These are phyloP conservation scores for Ceratina calcarata DNA, from an alignment of 1,140 invertebrate genomes.

Conservation along the genomic window DNA sequence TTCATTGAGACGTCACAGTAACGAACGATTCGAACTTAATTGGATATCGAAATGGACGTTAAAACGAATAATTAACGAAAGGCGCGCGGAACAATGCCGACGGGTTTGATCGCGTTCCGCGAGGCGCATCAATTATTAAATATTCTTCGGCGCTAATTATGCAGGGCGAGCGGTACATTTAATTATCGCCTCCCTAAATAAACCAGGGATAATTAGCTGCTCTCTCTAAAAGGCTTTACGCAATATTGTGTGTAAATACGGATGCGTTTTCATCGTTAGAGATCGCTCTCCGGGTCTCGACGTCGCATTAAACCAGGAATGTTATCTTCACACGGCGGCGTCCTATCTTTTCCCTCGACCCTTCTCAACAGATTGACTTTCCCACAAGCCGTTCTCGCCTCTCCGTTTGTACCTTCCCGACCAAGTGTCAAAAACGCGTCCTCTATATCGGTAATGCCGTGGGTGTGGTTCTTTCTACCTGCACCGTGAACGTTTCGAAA, in stretches of 20 bases:
- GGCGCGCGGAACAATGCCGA: no score
- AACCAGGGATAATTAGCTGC: not conserved
- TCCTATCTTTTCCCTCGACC: not conserved
- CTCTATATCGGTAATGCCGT: constrained; percentile 3
- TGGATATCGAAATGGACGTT: no score
- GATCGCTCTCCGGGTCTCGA: no score
- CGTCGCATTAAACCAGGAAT: not conserved
- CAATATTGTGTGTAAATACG: constrained; percentile 11
- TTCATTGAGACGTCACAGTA: constrained; percentile 30
- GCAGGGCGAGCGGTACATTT: no score
- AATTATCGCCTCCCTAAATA: not conserved
- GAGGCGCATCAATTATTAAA: no score
- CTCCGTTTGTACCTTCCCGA: constrained; percentile 3
- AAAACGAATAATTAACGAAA: no score
- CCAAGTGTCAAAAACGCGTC: constrained; percentile 18
- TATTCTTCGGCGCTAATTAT: no score
- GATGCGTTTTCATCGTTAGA: not conserved
- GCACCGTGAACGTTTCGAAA: constrained; percentile 54
- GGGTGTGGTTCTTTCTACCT: constrained; percentile 73
- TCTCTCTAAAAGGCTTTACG: not conserved
- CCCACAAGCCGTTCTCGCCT: not conserved
- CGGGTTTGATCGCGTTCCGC: no score
- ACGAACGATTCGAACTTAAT: constrained; percentile 16
- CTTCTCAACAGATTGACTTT: constrained; percentile 18
- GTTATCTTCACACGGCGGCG: constrained; percentile 3